phyloP scores from a whole-genome alignment of 2,888 invertebrate genomes.

The Rotaria sp. region DNA sequence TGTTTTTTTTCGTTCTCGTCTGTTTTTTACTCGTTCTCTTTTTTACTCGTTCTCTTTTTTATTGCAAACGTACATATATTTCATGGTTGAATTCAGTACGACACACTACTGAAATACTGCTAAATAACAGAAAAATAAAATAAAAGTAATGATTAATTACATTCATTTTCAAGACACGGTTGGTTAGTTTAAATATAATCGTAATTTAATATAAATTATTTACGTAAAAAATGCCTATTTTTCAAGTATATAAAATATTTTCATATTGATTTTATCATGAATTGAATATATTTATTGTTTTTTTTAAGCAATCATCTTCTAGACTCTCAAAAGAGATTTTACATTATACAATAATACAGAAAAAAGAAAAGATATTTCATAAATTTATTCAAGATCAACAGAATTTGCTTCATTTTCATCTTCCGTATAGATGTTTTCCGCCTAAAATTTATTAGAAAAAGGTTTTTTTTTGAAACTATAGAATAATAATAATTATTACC shows the following conservation, averaged over 20 bases:
- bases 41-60: background rate
- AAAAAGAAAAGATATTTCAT: background rate
- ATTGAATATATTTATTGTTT: background rate
- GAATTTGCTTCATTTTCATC: conserved; percentile 39
- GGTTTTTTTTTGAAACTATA: background rate
- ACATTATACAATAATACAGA: background rate
- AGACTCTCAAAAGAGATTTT: background rate
- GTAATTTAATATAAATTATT: background rate
- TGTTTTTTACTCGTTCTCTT: background rate
- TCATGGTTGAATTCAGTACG: background rate
- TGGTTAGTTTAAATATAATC: background rate
- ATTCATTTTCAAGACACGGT: background rate
- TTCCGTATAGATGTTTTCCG: conserved; percentile 40
- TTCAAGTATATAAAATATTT: too few relatives aligned
- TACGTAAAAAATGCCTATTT: background rate
- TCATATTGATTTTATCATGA: background rate
- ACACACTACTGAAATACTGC: background rate
- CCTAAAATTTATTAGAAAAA: background rate
- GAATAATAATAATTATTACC: background rate
- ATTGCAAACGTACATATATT: background rate
- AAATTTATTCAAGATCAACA: conserved; percentile 32
- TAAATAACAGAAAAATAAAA: too few relatives aligned
- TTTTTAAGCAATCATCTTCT: background rate
- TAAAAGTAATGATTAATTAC: too few relatives aligned
- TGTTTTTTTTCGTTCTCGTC: background rate